Percentiles rank a stretch among this genome's conserved stretches.
phyloP scores from a whole-genome alignment of 2,797 vertebrate species.

The Remorina albescens region DNA sequence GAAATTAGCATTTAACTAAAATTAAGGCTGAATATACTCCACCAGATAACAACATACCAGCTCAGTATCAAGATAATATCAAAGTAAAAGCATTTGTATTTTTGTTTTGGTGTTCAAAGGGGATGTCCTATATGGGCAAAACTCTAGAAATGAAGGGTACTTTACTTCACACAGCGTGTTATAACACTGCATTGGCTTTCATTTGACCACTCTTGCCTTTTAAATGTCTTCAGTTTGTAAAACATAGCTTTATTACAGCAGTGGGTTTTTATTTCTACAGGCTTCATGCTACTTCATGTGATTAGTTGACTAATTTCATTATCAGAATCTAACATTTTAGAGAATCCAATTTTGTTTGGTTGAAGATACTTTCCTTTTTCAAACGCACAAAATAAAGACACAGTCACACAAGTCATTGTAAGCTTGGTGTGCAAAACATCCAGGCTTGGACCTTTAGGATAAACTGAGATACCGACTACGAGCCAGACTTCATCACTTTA shows the following conservation, averaged over 20 bases:
- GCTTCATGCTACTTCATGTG: background rate
- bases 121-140: background rate
- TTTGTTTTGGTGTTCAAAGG: background rate
- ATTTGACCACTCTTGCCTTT: background rate
- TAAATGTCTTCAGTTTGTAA: background rate
- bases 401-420: background rate
- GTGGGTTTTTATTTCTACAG: background rate
- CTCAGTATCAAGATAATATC: background rate
- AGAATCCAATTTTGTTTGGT: background rate
- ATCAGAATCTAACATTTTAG: background rate
- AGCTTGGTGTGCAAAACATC: background rate
- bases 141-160: background rate
- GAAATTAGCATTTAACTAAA: slow-evolving; percentile 22
- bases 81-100: background rate
- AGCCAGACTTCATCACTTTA: background rate
- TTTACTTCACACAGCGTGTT: background rate
- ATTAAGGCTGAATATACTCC: background rate
- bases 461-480: background rate
- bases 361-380: background rate
- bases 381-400: background rate
- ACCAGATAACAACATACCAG: background rate
- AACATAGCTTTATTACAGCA: background rate
- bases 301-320: background rate
- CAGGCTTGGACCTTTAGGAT: background rate
- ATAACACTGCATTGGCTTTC: background rate